phyloP scores from a whole-genome alignment of 37 sponge, comb jelly and placozoan species.

The Ephydatia muelleri region DNA sequence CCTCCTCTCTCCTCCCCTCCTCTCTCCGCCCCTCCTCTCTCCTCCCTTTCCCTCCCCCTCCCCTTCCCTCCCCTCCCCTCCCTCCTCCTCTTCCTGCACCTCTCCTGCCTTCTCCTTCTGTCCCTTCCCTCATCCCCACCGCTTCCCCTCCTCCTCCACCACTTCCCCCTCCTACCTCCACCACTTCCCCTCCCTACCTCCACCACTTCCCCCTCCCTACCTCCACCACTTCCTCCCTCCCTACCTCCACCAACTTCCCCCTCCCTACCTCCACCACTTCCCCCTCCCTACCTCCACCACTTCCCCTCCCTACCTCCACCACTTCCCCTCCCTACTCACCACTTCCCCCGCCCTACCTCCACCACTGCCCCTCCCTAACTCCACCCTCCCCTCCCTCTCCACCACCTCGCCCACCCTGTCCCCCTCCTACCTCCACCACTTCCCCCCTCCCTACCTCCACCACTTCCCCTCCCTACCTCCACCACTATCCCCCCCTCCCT shows the following conservation, averaged over 20 bases:
- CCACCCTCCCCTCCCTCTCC: too few relatives aligned
- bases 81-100: conserved; percentile 11
- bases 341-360: background rate
- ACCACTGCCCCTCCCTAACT: conserved; percentile 19
- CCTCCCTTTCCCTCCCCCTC: conserved; percentile 49
- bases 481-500: background rate
- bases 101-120: conserved; percentile 37
- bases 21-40: conserved; percentile 30
- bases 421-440: background rate
- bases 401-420: too few relatives aligned
- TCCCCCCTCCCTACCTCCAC: background rate
- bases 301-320: background rate
- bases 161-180: background rate
- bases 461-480: background rate
- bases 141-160: too few relatives aligned
- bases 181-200: background rate
- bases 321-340: background rate
- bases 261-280: background rate
- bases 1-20: background rate
- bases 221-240: background rate
- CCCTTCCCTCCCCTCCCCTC: conserved; percentile 14
- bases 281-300: background rate
- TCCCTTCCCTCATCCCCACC: background rate
- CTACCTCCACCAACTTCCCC: background rate
- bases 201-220: background rate